Evolutionary conservation across 2,888 invertebrate genomes (phyloP).

Genomic region (Monoplex corrugatus): DNA sequence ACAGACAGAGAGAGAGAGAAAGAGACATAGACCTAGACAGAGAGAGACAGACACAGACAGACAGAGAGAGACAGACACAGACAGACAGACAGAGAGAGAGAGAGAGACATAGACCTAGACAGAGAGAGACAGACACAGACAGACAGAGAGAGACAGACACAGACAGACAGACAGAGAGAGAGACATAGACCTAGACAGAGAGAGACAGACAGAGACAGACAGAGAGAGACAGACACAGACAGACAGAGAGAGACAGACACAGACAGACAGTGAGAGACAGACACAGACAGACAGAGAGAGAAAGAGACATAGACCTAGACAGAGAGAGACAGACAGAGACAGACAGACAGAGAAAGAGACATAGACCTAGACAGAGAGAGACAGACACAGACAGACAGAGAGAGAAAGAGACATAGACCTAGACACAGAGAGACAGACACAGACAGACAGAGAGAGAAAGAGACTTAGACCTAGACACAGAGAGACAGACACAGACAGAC

Average conservation of each 20-base stretch:
- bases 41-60: neutral
- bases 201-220: neutral
- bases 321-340: slow-evolving; percentile 1
- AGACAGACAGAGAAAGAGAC: neutral
- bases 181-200: too few relatives aligned
- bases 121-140: too few relatives aligned
- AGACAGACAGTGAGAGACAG: neutral
- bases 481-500: too few relatives aligned
- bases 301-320: neutral
- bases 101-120: neutral
- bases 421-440: too few relatives aligned
- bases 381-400: neutral
- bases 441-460: too few relatives aligned
- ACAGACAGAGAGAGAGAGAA: too few relatives aligned
- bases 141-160: too few relatives aligned
- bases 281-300: neutral
- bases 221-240: neutral
- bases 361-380: neutral
- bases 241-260: too few relatives aligned
- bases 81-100: neutral
- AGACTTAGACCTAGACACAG: too few relatives aligned
- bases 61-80: neutral
- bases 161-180: neutral
- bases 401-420: neutral
- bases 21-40: neutral